Percentiles rank a stretch among this genome's conserved stretches.
These are phyloP conservation scores for Bovichtus diacanthus DNA, from an alignment of 2,797 vertebrate genomes.

Conservation along the genomic window DNA sequence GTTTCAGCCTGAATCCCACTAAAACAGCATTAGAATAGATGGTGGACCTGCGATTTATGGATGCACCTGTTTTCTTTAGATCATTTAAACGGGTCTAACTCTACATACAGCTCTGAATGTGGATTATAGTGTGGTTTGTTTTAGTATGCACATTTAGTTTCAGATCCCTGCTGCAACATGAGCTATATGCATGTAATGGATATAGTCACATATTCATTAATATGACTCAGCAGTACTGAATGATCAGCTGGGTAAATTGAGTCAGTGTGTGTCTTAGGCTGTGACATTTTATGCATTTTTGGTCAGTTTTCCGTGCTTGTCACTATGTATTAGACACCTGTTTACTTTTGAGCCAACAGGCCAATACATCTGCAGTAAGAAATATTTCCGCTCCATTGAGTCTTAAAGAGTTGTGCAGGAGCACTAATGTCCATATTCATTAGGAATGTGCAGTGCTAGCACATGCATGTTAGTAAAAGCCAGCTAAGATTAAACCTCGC, in stretches of 20 bases:
- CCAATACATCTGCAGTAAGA: conserved; percentile 39
- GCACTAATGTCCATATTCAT: conserved; percentile 39
- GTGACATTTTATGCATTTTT: conserved; percentile 1
- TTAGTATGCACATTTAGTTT: conserved; percentile 4
- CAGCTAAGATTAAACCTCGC: conserved; percentile 57
- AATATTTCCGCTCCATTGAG: conserved; percentile 18
- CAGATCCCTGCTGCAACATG: conserved; percentile 6
- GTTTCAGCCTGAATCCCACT: conserved; percentile 74
- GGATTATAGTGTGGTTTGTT: neutral
- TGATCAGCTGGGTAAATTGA: conserved; percentile 39
- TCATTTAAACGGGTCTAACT: conserved; percentile 18
- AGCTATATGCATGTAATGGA: conserved; percentile 31
- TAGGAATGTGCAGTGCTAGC: conserved; percentile 47
- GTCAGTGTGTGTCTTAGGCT: conserved; percentile 32
- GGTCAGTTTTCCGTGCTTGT: neutral
- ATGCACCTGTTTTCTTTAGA: conserved; percentile 37
- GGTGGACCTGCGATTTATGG: conserved; percentile 38
- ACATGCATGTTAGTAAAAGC: conserved; percentile 46
- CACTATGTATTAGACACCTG: conserved; percentile 12
- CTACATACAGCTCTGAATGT: neutral
- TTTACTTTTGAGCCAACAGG: conserved; percentile 19
- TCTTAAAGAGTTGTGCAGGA: conserved; percentile 29
- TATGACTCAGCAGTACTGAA: conserved; percentile 71
- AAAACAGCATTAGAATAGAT: conserved; percentile 49
- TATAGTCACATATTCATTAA: conserved; percentile 58